A percentile compares a stretch with the other conserved stretches of the same genome.
phyloP scores from a whole-genome alignment of 2,888 invertebrate species.

The Coelogynopora nodosa region DNA sequence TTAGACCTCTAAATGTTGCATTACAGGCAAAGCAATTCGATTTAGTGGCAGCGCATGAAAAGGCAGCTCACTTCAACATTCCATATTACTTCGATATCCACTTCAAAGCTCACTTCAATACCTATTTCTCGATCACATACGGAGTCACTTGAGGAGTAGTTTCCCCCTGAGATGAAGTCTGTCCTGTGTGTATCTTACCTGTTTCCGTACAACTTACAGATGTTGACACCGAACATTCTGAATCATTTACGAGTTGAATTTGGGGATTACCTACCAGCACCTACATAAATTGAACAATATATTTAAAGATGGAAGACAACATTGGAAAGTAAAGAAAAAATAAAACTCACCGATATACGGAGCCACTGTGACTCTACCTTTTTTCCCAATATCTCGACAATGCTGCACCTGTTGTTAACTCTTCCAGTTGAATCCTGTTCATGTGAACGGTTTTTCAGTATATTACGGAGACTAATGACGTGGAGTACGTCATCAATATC shows the following conservation, averaged over 20 bases:
- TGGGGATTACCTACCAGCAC: background rate
- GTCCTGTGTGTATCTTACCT: background rate
- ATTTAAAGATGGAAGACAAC: conserved; percentile 12
- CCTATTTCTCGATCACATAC: background rate
- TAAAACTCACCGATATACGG: background rate
- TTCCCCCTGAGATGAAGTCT: background rate
- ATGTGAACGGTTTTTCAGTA: background rate
- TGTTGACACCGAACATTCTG: background rate
- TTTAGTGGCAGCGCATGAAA: background rate
- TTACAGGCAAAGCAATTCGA: background rate
- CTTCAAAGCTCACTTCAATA: too few relatives aligned
- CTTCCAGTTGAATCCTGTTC: conserved; percentile 7
- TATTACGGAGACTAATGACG: conserved; percentile 4
- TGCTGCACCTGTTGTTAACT: conserved; percentile 6
- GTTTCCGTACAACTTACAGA: background rate
- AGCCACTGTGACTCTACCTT: conserved; percentile 8
- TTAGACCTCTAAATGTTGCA: background rate
- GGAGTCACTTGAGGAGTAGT: background rate
- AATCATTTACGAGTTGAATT: background rate
- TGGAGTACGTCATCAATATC: conserved; percentile 5
- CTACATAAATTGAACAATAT: background rate
- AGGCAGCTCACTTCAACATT: background rate
- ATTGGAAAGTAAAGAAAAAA: conserved; percentile 3
- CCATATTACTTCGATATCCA: background rate
- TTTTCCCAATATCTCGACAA: background rate